These are phyloP conservation scores for Pipistrellus pygmaeus DNA, from an alignment of 2,797 vertebrate species.

Conservation along the genomic window DNA sequence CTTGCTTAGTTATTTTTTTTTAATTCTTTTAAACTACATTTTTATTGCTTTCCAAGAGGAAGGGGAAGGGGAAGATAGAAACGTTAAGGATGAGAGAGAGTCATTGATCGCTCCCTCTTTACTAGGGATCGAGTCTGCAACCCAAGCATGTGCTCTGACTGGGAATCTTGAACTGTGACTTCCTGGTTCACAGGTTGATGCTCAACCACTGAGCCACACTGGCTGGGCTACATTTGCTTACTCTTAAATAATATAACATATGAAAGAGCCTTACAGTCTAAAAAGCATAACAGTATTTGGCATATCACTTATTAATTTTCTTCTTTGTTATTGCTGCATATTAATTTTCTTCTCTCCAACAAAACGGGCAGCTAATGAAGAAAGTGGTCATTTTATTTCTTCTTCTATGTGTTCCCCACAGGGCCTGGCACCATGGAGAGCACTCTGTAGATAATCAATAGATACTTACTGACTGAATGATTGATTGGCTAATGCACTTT, in stretches of 20 bases:
- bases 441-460: conserved; percentile 75
- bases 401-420: neutral
- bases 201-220: neutral
- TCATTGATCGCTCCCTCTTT: too few relatives aligned
- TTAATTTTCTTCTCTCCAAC: conserved; percentile 27
- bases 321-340: conserved; percentile 49
- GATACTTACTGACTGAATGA: conserved; percentile 68
- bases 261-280: neutral
- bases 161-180: neutral
- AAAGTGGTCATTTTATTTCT: conserved; percentile 62
- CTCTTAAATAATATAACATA: conserved; percentile 1
- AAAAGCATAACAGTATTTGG: neutral
- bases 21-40: too few relatives aligned
- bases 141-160: neutral
- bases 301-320: neutral
- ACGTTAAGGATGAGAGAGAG: too few relatives aligned
- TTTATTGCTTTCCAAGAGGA: neutral
- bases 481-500: conserved; percentile 70
- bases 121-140: neutral
- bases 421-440: conserved; percentile 29
- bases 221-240: neutral
- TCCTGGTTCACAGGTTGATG: neutral
- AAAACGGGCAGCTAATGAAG: conserved; percentile 48
- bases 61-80: neutral
- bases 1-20: neutral